These are phyloP conservation scores for Pipistrellus pygmaeus DNA, from an alignment of 2,797 vertebrate genomes.

Conservation along the genomic window DNA sequence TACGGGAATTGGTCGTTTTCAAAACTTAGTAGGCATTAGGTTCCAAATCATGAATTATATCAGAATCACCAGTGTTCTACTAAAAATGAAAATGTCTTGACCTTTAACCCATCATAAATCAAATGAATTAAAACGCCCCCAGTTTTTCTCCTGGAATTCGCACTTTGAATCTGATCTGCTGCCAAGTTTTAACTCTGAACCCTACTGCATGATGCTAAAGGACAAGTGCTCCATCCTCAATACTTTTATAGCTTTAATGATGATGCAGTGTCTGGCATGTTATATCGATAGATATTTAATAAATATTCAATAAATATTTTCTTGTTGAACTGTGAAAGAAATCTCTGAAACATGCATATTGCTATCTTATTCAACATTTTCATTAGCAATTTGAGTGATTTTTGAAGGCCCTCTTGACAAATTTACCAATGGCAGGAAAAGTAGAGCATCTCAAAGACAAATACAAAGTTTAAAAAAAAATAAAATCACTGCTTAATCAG, in stretches of 20 bases:
- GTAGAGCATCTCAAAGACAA: background rate
- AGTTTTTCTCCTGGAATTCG: background rate
- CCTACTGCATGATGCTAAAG: background rate
- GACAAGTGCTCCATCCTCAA: background rate
- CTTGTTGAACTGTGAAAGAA: slow-evolving; percentile 15
- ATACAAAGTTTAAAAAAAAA: background rate
- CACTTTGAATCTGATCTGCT: background rate
- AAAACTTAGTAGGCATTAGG: background rate
- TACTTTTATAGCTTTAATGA: background rate
- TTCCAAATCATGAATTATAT: background rate
- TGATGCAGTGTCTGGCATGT: background rate
- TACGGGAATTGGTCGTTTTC: background rate
- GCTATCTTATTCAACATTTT: background rate
- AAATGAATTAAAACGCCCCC: background rate
- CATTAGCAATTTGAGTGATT: slow-evolving; percentile 17
- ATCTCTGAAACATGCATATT: background rate
- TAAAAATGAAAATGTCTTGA: background rate
- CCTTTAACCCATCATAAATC: background rate
- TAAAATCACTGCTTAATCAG: background rate
- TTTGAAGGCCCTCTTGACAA: background rate
- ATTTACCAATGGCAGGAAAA: background rate
- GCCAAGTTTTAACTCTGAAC: background rate
- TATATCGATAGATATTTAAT: slow-evolving; percentile 19
- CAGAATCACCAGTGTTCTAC: background rate
- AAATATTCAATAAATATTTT: background rate